Base-by-base conservation (phyloP, 2,888 invertebrate species). In the Apotomis betuletana region DNA sequence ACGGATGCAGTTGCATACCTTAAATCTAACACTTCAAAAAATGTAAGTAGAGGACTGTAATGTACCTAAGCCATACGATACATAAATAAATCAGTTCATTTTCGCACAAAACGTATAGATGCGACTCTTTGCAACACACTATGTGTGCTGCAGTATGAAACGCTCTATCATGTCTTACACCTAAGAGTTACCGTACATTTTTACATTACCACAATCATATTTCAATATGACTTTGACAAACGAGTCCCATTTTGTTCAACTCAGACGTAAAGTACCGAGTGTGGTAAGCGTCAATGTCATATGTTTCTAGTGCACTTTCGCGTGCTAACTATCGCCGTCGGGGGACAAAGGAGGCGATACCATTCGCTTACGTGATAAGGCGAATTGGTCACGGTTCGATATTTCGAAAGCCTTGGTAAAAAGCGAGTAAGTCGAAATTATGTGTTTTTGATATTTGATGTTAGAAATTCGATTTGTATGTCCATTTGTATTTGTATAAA, bases 351-450 rank as follows among this genome's bases (percentile, higher is more conserved):
- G 49, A 55, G 65, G 38, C 69, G 51, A 70, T 59, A 58, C 44
- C 52, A 70, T 64, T 67, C 64, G 46, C 54, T 59, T 49, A 41
- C 70, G 67, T 49, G 67, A 70, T 70, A 67, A 70, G 60, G 51
- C 36, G 58, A 41, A 36, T 59, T 54, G 41, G 54, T 64, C 65
- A 46, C 59, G 70, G 52, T 60, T 36, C 54, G 49, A 52, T 64
- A 44, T 15, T 55, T 12, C 41, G 41, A 41, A 10, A 6, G 15
- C 27, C 15, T 13, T 8, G 12, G 44, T 13, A 54, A 15, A 12
- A 64, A 54, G 10, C n/a, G 3, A 12, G 41, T 15, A 54, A 54
- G 41, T 64, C 12, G 52, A 10, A 54, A 64, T 41, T 63, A 63
- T 13, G 10, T 0, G 41, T 41, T 41, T 41, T 41, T 41, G 41